A percentile compares a stretch with the other conserved stretches of the same genome.
phyloP scores from a whole-genome alignment of 2,888 invertebrate species.

The Epinotia demarniana region DNA sequence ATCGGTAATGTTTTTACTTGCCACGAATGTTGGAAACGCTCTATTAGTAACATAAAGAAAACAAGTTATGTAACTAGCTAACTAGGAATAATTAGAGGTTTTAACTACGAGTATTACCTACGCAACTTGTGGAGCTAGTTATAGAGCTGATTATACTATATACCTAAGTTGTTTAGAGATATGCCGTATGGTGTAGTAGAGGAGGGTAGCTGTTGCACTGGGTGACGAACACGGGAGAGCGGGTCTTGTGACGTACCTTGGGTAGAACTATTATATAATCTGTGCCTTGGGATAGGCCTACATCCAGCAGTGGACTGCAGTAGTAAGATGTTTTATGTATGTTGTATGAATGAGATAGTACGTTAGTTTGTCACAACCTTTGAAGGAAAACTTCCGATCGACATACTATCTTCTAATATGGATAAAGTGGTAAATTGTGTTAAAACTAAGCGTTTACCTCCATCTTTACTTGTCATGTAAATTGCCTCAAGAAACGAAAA shows the following conservation, averaged over 20 bases:
- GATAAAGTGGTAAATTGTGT: too few species aligned
- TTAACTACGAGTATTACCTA: conserved; percentile 14
- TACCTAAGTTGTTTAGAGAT: conserved; percentile 5
- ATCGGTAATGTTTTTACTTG: neutral
- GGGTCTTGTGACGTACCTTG: too few species aligned
- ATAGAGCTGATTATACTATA: neutral
- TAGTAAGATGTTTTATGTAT: too few species aligned
- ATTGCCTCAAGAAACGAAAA: conserved; percentile 6
- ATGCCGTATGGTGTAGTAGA: neutral
- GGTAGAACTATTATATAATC: too few species aligned
- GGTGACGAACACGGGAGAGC: too few species aligned
- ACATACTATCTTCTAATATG: too few species aligned
- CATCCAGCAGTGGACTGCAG: too few species aligned
- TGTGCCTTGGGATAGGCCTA: too few species aligned
- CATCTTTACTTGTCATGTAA: conserved; percentile 6
- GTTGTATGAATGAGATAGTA: too few species aligned
- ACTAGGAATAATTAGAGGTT: conserved; percentile 22
- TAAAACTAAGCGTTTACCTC: neutral
- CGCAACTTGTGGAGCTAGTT: conserved; percentile 1
- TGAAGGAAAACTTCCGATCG: too few species aligned
- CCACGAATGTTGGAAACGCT: conserved; percentile 9
- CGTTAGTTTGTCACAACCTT: too few species aligned
- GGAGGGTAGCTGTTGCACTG: too few species aligned
- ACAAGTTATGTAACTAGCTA: conserved; percentile 19
- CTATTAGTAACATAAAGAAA: conserved; percentile 17